Base-by-base conservation (phyloP, 2,797 vertebrate genomes). In the Enteromius thamalakanensis region DNA sequence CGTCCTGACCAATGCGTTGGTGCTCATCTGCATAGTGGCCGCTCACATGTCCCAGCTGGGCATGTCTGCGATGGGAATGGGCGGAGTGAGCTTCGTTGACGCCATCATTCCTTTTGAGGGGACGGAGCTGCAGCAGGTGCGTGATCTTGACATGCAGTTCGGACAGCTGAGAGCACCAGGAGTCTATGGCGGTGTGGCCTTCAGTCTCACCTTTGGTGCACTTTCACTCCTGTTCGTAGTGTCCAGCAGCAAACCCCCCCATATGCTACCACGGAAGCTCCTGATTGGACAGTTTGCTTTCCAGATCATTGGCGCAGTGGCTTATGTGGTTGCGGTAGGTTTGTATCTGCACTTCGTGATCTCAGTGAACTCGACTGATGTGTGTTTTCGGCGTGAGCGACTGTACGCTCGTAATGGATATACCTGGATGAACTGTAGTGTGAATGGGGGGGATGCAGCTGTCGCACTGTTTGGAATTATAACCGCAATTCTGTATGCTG, bases 341-440 rank as follows among this genome's bases (percentile, higher is more conserved):
- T 91, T 98, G 51, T 99, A 97, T 91, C 92, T 99, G 78, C 93
- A 98, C 65, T 95, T 95, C 0, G 91, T 99, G 84, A 93, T 93
- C 72, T 42, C 51, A 40, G 94, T 99, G 76, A 99, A 99, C 40
- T 42, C 95, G 71, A 97, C 96, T 0, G 96, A 99, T 0, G 91
- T 95, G 29, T 99, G 98, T 86, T 40, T 72, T 87, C 78, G 10
- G 55, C 95, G 98, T 0, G 95, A 96, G 90, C 91, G 95, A 65
- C 88, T 99, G 51, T 99, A 99, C 0, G 92, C 93, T 0, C 91
- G 96, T 6, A 95, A 89, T 0, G 97, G 98, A 49, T 97, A 97
- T 84, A 98, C 96, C 68, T 98, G 96, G 93, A 97, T 98, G 97
- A 97, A 91, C 93, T 99, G 98, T 0, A 87, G 90, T 0, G 94